A percentile compares a stretch with the other conserved stretches of the same genome.
Evolutionary conservation across 2,113 vertebrate genomes (phyloP).

Genomic region (Halcyon senegalensis): DNA sequence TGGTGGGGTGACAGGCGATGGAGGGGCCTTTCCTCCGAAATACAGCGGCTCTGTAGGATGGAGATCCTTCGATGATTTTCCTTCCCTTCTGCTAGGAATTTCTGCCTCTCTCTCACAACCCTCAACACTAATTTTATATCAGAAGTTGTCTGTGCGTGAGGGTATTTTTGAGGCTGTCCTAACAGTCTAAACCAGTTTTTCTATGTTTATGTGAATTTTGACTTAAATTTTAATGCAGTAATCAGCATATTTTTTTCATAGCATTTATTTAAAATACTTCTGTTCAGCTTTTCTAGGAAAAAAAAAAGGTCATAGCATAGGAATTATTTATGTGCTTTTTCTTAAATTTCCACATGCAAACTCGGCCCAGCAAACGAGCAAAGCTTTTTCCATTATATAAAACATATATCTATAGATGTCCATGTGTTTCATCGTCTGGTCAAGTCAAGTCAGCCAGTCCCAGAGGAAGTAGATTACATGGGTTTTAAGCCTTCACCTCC

Average conservation of each 20-base stretch:
- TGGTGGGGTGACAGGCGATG: not conserved
- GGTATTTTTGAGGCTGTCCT: not conserved
- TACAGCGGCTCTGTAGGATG: not conserved
- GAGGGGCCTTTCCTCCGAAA: not conserved
- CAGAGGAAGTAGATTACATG: not conserved
- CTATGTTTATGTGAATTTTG: not conserved
- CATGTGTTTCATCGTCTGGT: not conserved
- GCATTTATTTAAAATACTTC: not conserved
- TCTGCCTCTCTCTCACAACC: not conserved
- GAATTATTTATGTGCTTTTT: not conserved
- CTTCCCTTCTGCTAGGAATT: constrained; percentile 9
- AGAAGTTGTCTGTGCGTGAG: not conserved
- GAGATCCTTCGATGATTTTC: constrained; percentile 10
- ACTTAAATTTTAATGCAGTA: not conserved
- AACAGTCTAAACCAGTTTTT: not conserved
- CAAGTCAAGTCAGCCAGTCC: not conserved
- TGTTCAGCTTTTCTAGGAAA: not conserved
- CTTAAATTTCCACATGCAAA: not conserved
- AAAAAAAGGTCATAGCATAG: not conserved
- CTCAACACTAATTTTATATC: not conserved
- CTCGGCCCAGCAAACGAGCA: not conserved
- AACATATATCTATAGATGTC: not conserved
- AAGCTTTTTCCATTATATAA: not conserved
- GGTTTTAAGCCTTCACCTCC: not conserved
- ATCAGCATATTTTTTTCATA: not conserved